phyloP scores from a whole-genome alignment of 2,888 invertebrate species.

The Ceramica pisi region DNA sequence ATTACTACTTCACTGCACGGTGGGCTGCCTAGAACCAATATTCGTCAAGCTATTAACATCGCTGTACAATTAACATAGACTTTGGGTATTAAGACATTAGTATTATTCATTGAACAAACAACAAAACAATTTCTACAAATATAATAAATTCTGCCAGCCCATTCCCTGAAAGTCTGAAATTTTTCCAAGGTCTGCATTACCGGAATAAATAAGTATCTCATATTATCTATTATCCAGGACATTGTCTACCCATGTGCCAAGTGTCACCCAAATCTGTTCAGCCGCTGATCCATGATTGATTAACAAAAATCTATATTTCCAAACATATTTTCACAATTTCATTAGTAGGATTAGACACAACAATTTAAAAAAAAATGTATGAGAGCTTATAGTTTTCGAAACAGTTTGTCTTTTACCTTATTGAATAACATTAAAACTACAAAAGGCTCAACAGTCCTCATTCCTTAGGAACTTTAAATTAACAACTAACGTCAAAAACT shows the following conservation, averaged over 20 bases:
- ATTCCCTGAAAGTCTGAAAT: no score
- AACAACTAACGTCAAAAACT: not conserved
- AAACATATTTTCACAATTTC: not conserved
- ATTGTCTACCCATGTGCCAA: no score
- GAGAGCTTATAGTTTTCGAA: not conserved
- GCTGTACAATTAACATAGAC: not conserved
- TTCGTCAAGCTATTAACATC: not conserved
- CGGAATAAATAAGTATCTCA: no score
- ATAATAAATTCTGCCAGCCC: not conserved
- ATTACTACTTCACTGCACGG: not conserved
- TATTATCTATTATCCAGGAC: no score
- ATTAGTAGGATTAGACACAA: not conserved
- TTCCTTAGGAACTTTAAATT: slow-evolving; percentile 2
- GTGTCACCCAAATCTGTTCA: no score
- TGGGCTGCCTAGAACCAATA: not conserved
- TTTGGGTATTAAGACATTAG: not conserved
- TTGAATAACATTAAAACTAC: not conserved
- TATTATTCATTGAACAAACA: no score
- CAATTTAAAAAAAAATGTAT: not conserved
- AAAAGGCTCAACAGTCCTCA: not conserved
- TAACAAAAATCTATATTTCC: not conserved
- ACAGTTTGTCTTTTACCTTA: not conserved
- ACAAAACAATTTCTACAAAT: no score
- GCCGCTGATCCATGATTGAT: no score
- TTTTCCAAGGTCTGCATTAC: no score